Base-by-base conservation (phyloP, 37 sponge, comb jelly and placozoan genomes). In the Hormiphora californensis region DNA sequence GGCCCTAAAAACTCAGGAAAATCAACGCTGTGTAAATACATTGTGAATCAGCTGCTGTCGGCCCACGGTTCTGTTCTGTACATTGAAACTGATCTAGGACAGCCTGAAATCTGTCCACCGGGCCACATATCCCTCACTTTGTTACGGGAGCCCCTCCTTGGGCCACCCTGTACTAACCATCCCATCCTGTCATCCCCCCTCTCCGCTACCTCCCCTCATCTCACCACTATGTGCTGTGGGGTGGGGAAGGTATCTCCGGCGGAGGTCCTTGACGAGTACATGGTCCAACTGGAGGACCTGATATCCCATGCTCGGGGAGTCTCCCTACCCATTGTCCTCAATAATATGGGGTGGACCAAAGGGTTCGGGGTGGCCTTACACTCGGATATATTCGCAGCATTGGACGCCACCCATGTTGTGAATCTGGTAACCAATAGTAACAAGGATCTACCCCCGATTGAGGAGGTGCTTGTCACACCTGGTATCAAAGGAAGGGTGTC, bases 291-390 rank as follows among this genome's bases (percentile, higher is more conserved):
- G 81, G 21, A 32, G 5, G 25, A 36, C 23, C 8, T 73, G 25
- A 19, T 73, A 1, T 22, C 12, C 44, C 40, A 27, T 7, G 81
- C 81, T 15, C 4, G 37, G 22, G 1, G 9, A 34, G 37, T 35
- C 9, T 23, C 4, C 23, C 30, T 33, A 3, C 81, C 81, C 27
- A 22, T 73, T 40, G 81, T 73, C 8, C 46, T 73, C 23, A 73
- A 73, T 33, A 43, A 43, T 46, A 73, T 73, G 81, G 81, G 81
- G 12, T 73, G 81, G 81, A 73, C 81, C 23, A 73, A 73, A 41
- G 81, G 81, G 0, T 73, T 73, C 38, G 81, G 81, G 21, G 46
- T 73, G 2, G 81, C 36, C 27, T 46, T 73, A 19, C 81, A 73
- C 23, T 43, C 46, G 12, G 81, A 73, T 40, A 73, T 73, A 36